Base-by-base conservation (phyloP, 2,888 invertebrate species). In the Pammene aurita region DNA sequence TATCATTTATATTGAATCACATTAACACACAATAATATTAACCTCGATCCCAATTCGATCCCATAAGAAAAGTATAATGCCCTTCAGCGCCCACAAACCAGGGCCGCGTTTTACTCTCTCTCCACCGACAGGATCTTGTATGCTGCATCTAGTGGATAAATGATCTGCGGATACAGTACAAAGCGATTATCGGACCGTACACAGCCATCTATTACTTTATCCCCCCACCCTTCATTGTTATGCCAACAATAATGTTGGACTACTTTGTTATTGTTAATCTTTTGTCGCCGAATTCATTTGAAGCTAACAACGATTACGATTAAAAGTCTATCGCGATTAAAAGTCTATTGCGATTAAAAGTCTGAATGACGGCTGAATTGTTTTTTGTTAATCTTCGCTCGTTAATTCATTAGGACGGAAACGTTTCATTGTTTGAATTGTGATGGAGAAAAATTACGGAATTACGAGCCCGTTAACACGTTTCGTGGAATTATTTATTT, bases 101-200 rank as follows among this genome's bases (percentile, higher is more conserved):
- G n/a, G n/a, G n/a, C n/a, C n/a, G n/a, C n/a, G n/a, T n/a, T n/a
- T 26, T 2, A 26, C 26, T 26, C 4, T 26, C 26, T 26, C 26
- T 2, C 26, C 26, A 4, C 26, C 26, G 26, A 26, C 26, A 26
- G 26, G 26, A 26, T 26, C 26, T 26, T 26, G 26, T 26, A 26
- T 26, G 26, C 26, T 26, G 26, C 7, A 13, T 26, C 52, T 52
- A 26, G 14, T 13, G n/a, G n/a, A 13, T 5, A 9, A 34, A n/a
- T 34, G 34, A 34, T 54, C 54, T 54, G 34, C 2, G 54, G 7
- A 79, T 79, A 76, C 77, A 75, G 80, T 76, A 88, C 90, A 89
- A 90, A 89, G 90, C 88, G 89, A 88, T 88, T 88, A 87, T 84
- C 86, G 85, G 88, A 87, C 85, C 89, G 86, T 84, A 79, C 82